A percentile compares a stretch with the other conserved stretches of the same genome.
These are phyloP conservation scores for Rhamnusium bicolor DNA, from an alignment of 2,888 invertebrate genomes.

Conservation along the genomic window DNA sequence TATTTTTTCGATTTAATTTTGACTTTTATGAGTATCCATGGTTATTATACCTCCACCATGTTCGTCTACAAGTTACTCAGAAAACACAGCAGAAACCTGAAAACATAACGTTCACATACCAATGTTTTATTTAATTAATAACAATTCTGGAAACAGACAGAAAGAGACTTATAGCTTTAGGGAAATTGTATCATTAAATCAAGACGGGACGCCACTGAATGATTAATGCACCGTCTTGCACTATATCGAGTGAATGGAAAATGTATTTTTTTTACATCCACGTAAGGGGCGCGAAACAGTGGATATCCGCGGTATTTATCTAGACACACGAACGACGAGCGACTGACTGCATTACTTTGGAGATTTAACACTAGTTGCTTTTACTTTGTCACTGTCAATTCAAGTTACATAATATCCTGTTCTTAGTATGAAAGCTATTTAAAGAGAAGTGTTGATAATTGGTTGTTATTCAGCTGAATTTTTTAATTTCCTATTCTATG, in stretches of 20 bases:
- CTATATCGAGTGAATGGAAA: background rate
- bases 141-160: too few species aligned
- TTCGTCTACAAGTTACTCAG: too few species aligned
- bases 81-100: too few species aligned
- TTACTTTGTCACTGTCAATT: constrained; percentile 16
- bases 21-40: too few species aligned
- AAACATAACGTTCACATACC: too few species aligned
- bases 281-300: constrained; percentile 6
- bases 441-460: background rate
- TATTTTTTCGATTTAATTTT: too few species aligned
- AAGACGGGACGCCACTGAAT: background rate
- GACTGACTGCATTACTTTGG: background rate
- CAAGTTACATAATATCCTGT: constrained; percentile 7
- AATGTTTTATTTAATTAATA: too few species aligned
- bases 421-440: background rate
- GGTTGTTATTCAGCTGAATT: too few species aligned
- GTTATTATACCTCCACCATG: too few species aligned
- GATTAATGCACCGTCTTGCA: constrained; percentile 23
- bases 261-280: background rate
- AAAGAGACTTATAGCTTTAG: too few species aligned
- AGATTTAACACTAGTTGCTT: background rate
- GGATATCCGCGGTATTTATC: constrained; percentile 24
- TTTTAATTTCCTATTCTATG: too few species aligned
- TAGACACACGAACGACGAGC: constrained; percentile 14
- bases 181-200: too few species aligned